Percentiles rank a stretch among this genome's conserved stretches.
Evolutionary conservation across 2,113 vertebrate species (phyloP).

Genomic region (Cryptotis parvus): DNA sequence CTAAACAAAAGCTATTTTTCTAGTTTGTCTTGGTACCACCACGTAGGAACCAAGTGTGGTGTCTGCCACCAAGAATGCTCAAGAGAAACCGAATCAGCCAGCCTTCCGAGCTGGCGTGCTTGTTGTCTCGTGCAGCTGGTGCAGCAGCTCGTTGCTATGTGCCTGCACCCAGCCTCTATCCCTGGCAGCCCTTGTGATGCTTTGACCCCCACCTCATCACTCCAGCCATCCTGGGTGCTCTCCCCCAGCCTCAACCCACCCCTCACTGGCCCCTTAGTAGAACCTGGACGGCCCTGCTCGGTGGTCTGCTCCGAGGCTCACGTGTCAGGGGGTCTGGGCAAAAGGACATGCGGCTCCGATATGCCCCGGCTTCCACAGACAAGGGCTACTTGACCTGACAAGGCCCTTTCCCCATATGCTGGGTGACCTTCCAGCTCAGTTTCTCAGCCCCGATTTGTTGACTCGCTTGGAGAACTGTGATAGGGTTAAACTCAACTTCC

Average conservation of each 20-base stretch:
- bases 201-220: not conserved
- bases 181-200: too few relatives aligned
- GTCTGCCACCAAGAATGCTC: not conserved
- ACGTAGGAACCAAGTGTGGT: not conserved
- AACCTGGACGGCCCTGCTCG: not conserved
- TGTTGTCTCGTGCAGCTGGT: not conserved
- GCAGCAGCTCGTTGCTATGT: not conserved
- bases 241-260: not conserved
- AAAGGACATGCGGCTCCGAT: not conserved
- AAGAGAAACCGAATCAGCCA: not conserved
- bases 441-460: not conserved
- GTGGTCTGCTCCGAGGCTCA: not conserved
- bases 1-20: not conserved
- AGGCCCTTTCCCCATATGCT: not conserved
- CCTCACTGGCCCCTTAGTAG: not conserved
- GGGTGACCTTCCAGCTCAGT: not conserved
- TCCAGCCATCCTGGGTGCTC: not conserved
- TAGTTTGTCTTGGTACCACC: not conserved
- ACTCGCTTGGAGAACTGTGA: not conserved
- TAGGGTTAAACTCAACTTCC: not conserved
- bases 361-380: not conserved
- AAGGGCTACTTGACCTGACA: not conserved
- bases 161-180: not conserved
- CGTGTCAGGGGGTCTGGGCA: fast-evolving
- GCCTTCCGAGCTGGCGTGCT: not conserved